These are phyloP conservation scores for Agrotis ipsilon DNA, from an alignment of 2,888 invertebrate genomes.

Conservation along the genomic window DNA sequence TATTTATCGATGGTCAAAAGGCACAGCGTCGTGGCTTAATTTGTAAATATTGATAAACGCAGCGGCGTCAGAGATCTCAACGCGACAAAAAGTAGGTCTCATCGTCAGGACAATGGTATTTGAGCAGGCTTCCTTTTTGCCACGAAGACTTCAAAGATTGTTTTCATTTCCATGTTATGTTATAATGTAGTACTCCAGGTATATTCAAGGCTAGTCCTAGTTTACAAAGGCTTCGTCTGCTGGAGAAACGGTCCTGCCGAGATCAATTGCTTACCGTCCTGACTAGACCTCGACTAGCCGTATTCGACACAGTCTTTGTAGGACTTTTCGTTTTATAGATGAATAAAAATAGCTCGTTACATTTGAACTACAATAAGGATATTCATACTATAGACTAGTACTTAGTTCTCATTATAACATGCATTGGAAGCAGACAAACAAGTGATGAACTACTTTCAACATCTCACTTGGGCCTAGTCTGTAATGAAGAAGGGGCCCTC, in stretches of 20 bases:
- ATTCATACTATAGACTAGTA: no score
- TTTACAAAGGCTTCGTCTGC: not conserved
- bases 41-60: slow-evolving; percentile 24
- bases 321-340: no score
- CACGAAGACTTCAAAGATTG: not conserved
- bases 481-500: not conserved
- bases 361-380: not conserved
- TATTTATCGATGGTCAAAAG: slow-evolving; percentile 25
- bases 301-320: not conserved
- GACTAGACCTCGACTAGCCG: no score
- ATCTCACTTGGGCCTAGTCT: not conserved
- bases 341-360: no score
- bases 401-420: slow-evolving; percentile 1
- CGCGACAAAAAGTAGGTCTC: slow-evolving; percentile 8
- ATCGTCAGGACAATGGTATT: slow-evolving; percentile 19
- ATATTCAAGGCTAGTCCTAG: not conserved
- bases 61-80: slow-evolving; percentile 2
- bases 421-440: slow-evolving; percentile 5
- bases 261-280: not conserved
- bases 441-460: not conserved
- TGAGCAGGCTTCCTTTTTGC: slow-evolving; percentile 6
- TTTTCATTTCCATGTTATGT: slow-evolving; percentile 6
- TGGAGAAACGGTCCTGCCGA: no score
- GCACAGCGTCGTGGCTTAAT: slow-evolving; percentile 19
- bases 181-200: not conserved